phyloP scores from a whole-genome alignment of 2,113 vertebrate species.

The Danio rerio region DNA sequence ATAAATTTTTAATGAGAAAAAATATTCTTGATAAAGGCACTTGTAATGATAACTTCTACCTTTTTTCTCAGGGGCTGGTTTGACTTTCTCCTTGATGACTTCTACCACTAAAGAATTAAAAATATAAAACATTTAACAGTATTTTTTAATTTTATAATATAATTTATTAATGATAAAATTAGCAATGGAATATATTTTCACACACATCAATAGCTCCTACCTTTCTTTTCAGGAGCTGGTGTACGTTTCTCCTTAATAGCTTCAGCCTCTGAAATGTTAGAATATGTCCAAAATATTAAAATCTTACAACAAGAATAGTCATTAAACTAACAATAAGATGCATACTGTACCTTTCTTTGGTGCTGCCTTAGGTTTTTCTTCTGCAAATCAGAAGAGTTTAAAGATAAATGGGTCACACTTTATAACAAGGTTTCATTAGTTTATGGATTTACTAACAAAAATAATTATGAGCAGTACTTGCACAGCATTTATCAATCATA shows the following conservation, averaged over 20 bases:
- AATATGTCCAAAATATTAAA: neutral
- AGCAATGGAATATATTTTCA: neutral
- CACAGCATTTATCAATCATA: no score
- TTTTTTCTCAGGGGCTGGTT: conserved; percentile 60
- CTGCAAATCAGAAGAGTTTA: conserved; percentile 3
- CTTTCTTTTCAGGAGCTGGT: no score
- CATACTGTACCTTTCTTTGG: conserved; percentile 13
- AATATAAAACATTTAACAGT: neutral
- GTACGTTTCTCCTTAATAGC: no score
- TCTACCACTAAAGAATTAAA: conserved; percentile 55
- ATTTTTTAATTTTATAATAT: no score
- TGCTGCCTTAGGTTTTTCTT: conserved; percentile 52
- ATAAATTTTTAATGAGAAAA: neutral
- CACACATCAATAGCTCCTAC: neutral
- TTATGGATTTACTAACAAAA: no score
- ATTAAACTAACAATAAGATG: neutral
- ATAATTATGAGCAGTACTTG: no score
- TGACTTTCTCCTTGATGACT: conserved; percentile 63
- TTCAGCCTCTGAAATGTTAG: neutral
- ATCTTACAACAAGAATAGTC: neutral
- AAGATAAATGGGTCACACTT: no score
- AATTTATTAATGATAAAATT: neutral
- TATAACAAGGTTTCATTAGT: no score
- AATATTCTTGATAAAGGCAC: neutral
- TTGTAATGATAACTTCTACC: neutral